Conservation (phyloP, 2,797 vertebrate genomes). For the Chelidonichthys spinosus region DNA sequence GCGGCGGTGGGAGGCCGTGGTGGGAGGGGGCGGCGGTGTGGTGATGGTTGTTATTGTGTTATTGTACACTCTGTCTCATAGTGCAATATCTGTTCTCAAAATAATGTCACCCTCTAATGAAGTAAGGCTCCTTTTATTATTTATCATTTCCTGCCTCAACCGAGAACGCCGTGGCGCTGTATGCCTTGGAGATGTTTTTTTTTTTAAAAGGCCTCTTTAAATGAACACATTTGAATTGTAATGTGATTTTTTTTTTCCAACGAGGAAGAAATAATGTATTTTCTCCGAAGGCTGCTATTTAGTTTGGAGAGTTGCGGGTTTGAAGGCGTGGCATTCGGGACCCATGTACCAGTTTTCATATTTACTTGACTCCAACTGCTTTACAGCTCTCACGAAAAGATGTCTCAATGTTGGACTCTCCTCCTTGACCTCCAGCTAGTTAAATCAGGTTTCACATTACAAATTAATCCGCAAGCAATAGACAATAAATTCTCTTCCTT, state of each 20-base stretch:
- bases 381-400: neutral
- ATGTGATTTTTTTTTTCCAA: slow-evolving; percentile 69
- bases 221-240: slow-evolving; percentile 82
- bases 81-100: slow-evolving; percentile 81
- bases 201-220: slow-evolving; percentile 74
- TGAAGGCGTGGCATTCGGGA: slow-evolving; percentile 23
- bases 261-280: slow-evolving; percentile 60
- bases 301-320: slow-evolving; percentile 33
- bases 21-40: slow-evolving; percentile 24
- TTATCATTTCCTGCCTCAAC: slow-evolving; percentile 71
- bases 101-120: slow-evolving; percentile 83
- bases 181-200: slow-evolving; percentile 68
- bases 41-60: slow-evolving; percentile 80
- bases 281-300: slow-evolving; percentile 63
- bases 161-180: slow-evolving; percentile 34
- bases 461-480: neutral
- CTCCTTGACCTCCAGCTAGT: neutral
- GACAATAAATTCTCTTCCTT: too few species aligned
- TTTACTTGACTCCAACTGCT: neutral
- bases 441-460: neutral
- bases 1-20: slow-evolving; percentile 58
- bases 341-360: slow-evolving; percentile 6
- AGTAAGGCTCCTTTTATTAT: slow-evolving; percentile 79
- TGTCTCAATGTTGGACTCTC: neutral
- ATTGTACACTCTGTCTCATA: slow-evolving; percentile 77